A percentile compares a stretch with the other conserved stretches of the same genome.
Evolutionary conservation across 2,797 vertebrate genomes (phyloP).

Genomic region (Adrianichthys oophorus): DNA sequence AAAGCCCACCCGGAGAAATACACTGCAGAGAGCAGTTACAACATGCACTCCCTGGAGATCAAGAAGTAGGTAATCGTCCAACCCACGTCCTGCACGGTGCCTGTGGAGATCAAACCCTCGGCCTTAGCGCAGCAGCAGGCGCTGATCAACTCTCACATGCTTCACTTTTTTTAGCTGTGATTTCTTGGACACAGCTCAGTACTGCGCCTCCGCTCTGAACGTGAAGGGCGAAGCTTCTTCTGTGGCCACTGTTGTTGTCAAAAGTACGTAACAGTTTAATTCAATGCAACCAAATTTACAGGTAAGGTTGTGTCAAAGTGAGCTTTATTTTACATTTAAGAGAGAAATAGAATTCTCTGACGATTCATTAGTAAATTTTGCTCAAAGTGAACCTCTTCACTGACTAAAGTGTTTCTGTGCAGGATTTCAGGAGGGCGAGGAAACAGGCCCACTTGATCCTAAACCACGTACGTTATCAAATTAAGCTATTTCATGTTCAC

Average conservation of each 20-base stretch:
- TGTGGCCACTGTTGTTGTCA: conserved; percentile 89
- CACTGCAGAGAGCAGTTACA: conserved; percentile 85
- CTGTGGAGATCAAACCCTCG: conserved; percentile 10
- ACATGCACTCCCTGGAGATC: conserved; percentile 96
- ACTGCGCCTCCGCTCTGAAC: conserved; percentile 90
- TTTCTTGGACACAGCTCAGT: conserved; percentile 93
- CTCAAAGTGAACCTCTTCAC: too few relatives aligned
- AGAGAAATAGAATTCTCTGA: too few relatives aligned
- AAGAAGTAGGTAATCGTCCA: conserved; percentile 82
- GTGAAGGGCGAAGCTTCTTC: conserved; percentile 89
- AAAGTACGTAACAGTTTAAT: conserved; percentile 82
- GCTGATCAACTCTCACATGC: too few relatives aligned
- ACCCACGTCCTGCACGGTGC: conserved; percentile 8
- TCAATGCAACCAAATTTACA: too few relatives aligned
- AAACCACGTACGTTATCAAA: conserved; percentile 73
- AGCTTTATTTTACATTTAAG: too few relatives aligned
- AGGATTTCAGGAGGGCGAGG: conserved; percentile 75
- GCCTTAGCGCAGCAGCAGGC: neutral
- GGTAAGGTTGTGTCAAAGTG: too few relatives aligned
- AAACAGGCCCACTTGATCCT: conserved; percentile 57
- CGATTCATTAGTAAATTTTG: too few relatives aligned
- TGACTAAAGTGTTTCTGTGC: conserved; percentile 27
- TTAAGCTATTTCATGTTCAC: neutral
- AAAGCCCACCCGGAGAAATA: conserved; percentile 89
- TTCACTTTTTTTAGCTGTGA: conserved; percentile 81